These are phyloP conservation scores for Griposia aprilina DNA, from an alignment of 2,888 invertebrate species.

Conservation along the genomic window DNA sequence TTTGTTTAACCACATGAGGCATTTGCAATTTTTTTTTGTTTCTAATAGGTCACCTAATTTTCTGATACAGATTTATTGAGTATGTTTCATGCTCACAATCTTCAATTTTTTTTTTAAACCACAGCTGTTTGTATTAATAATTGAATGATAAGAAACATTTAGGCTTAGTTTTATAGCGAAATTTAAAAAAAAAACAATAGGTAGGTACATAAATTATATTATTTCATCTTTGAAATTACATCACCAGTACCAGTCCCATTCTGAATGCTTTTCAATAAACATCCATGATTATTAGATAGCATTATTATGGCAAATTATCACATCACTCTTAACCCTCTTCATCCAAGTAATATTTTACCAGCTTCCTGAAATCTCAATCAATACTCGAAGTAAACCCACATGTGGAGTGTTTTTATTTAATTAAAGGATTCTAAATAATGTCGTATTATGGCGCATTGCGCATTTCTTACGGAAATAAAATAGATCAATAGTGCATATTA, in stretches of 20 bases:
- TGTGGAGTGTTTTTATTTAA: not conserved
- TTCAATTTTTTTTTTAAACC: not conserved
- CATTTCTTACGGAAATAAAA: constrained; percentile 44
- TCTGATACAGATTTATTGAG: not conserved
- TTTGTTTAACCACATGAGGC: not conserved
- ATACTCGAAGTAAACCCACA: not conserved
- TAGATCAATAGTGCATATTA: constrained; percentile 56
- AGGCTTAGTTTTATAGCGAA: not conserved
- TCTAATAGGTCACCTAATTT: not conserved
- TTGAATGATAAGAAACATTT: not conserved
- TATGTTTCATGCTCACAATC: not conserved
- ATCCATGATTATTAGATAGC: constrained; percentile 7
- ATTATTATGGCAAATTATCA: constrained; percentile 8
- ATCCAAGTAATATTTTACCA: not conserved
- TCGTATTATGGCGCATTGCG: constrained; percentile 56
- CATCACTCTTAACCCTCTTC: not conserved
- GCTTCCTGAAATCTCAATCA: not conserved
- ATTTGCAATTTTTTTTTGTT: not conserved
- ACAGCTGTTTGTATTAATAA: not conserved
- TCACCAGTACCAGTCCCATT: not conserved
- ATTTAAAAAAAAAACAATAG: not conserved
- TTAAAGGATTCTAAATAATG: constrained; percentile 11
- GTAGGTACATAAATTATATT: too few relatives aligned
- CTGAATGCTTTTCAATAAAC: not conserved
- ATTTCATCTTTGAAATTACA: not conserved